phyloP scores from a whole-genome alignment of 2,113 vertebrate genomes.

The Marmota monax region DNA sequence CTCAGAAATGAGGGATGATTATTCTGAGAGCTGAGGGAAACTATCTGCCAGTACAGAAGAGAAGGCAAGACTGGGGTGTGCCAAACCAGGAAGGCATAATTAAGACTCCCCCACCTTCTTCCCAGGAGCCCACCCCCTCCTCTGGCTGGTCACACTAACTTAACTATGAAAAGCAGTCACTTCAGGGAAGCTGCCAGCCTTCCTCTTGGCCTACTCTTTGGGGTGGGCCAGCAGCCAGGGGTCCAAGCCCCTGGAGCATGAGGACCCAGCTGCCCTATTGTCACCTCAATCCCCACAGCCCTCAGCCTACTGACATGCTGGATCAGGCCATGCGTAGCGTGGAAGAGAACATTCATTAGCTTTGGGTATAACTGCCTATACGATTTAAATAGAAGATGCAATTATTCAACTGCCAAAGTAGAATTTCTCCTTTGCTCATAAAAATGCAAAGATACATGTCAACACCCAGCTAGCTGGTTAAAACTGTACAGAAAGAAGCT shows the following conservation, averaged over 20 bases:
- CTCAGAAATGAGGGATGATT: slow-evolving; percentile 11
- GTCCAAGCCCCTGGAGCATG: background rate
- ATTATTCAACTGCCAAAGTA: slow-evolving; percentile 56
- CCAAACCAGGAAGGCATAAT: slow-evolving; percentile 46
- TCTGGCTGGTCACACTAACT: slow-evolving; percentile 10
- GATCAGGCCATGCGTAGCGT: background rate
- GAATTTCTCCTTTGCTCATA: slow-evolving; percentile 61
- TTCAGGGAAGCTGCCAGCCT: slow-evolving; percentile 17
- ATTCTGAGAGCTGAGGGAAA: slow-evolving; percentile 7
- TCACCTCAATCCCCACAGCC: background rate
- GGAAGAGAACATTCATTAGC: slow-evolving; percentile 22
- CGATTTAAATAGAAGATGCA: slow-evolving; percentile 49
- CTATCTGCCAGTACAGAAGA: slow-evolving; percentile 16
- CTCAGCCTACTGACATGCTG: background rate
- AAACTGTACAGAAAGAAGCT: slow-evolving; percentile 3
- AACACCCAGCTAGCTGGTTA: background rate
- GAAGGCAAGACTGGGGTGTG: background rate
- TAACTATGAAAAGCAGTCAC: background rate
- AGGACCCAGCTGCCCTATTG: background rate
- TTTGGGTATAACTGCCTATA: slow-evolving; percentile 21
- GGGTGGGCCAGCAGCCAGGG: background rate
- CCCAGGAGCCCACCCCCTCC: slow-evolving; percentile 17
- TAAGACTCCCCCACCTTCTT: background rate
- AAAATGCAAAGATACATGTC: slow-evolving; percentile 53
- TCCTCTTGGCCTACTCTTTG: background rate